Evolutionary conservation across 2,888 invertebrate genomes (phyloP), one percentile per base, ranked within the genome.

Genomic region (Meganola albula): DNA sequence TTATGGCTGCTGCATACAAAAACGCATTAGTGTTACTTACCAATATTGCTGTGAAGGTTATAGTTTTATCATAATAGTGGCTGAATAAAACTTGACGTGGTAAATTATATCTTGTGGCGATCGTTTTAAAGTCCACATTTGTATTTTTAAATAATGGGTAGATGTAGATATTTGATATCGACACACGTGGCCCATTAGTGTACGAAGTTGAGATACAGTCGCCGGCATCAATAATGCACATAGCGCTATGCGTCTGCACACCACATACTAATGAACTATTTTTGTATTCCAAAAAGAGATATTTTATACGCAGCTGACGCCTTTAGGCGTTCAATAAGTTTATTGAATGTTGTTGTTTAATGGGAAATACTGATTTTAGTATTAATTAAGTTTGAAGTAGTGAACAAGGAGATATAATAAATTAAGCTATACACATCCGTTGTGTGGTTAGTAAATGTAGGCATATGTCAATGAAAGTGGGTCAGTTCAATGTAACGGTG

Each of bases 11-110:
- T 60, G 67, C 68, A 61, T 69, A 75, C 70, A 71, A 65, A 74
- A 76, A 75, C 55, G 65, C 77, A 76, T 76, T 74, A 75, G 67
- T 67, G 63, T 66, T 69, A 70, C 66, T 66, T 68, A 69, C 63
- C 55, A 61, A 62, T 62, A 50, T 61, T 57, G 55, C 59, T 51
- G 53, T 55, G 53, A 64, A 63, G 65, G 60, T 61, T 63, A 59
- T 60, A 60, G 48, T 63, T 77, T 69, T 74, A 71, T 70, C 63
- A 62, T 66, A 64, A 72, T 68, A 70, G 69, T 67, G 58, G 31
- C 28, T 44, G 46, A 44, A 52, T 46, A 36, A 48, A 42, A 40
- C 23, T 24, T 24, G 9, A 38, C 30, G 12, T 16, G 14, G 21
- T 16, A 37, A 44, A 46, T 22, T 30, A 23, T 13, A 13, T 32